phyloP scores from a whole-genome alignment of 2,797 vertebrate species.

The Morus bassanus region DNA sequence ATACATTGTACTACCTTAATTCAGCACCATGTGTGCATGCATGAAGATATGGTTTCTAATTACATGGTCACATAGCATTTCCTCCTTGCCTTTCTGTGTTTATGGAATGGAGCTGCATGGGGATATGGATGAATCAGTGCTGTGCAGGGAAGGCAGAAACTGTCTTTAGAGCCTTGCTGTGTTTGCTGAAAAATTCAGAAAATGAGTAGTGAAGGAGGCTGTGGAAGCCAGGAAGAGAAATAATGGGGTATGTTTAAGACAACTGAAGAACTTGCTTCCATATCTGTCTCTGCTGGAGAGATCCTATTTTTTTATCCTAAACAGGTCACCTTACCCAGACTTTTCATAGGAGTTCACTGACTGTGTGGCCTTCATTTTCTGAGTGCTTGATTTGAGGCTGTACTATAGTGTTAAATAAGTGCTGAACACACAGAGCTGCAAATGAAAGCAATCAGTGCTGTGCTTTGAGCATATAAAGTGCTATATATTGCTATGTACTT shows the following conservation, averaged over 20 bases:
- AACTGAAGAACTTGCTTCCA: background rate
- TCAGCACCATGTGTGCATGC: background rate
- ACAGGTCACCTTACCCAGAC: constrained; percentile 29
- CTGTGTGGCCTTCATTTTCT: constrained; percentile 59
- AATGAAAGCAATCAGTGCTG: constrained; percentile 61
- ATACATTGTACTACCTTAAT: background rate
- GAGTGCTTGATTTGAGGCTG: constrained; percentile 50
- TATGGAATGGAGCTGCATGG: background rate
- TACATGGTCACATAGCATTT: background rate
- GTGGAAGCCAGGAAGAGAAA: background rate
- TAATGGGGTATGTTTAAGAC: background rate
- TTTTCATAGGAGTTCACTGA: constrained; percentile 50
- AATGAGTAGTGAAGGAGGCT: background rate
- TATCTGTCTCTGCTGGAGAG: background rate
- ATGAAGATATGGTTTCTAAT: background rate
- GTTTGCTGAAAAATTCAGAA: background rate
- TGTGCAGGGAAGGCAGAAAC: background rate
- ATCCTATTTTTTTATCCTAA: background rate
- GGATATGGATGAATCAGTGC: background rate
- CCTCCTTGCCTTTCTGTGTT: background rate
- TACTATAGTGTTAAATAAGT: constrained; percentile 43
- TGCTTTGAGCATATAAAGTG: constrained; percentile 60
- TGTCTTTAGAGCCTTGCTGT: background rate
- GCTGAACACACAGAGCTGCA: constrained; percentile 63
- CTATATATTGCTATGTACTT: constrained; percentile 54